A percentile compares a stretch with the other conserved stretches of the same genome.
Conservation (phyloP, 2,797 vertebrate genomes). For the Artibeus lituratus region DNA sequence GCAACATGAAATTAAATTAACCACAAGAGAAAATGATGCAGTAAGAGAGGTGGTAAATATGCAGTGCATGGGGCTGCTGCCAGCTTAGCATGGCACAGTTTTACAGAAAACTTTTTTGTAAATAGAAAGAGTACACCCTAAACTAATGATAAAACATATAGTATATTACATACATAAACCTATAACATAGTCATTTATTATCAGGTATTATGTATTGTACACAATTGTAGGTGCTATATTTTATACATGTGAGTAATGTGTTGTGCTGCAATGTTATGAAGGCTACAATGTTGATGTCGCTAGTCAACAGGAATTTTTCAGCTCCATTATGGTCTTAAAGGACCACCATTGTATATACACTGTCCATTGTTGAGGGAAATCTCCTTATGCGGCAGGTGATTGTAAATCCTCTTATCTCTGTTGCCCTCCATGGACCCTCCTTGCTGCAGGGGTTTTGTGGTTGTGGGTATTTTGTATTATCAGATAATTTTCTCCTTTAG, state of each 20-base stretch:
- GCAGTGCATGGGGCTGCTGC: background rate
- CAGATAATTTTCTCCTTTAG: constrained; percentile 19
- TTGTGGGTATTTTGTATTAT: constrained; percentile 16
- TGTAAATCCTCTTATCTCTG: constrained; percentile 11
- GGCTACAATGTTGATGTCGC: background rate
- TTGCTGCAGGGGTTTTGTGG: background rate
- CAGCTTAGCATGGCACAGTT: background rate
- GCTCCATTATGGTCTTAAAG: background rate
- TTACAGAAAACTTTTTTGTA: background rate
- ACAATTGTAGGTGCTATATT: background rate
- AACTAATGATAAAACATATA: background rate
- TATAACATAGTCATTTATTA: background rate
- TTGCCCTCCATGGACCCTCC: background rate
- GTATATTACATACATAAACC: background rate
- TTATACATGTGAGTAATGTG: background rate
- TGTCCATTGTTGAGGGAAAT: background rate
- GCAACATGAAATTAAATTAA: background rate
- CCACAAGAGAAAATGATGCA: background rate
- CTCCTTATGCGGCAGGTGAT: background rate
- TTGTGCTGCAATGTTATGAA: background rate
- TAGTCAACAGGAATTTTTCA: background rate
- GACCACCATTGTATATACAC: background rate
- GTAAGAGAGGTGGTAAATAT: background rate
- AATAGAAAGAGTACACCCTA: background rate
- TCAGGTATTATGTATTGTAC: background rate